These are phyloP conservation scores for Apoderus coryli DNA, from an alignment of 2,888 invertebrate species.

Conservation along the genomic window DNA sequence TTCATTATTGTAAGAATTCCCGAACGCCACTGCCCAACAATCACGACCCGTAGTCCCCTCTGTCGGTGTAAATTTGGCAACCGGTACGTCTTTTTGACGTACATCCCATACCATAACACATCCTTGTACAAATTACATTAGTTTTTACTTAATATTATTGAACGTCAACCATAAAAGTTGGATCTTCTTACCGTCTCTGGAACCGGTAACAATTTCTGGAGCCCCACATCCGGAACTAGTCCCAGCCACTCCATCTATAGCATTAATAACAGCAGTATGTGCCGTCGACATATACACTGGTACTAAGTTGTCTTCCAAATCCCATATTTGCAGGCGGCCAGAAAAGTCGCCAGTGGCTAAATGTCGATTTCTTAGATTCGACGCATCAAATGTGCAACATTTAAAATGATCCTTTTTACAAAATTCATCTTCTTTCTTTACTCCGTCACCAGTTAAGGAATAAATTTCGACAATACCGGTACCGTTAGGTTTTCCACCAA, in stretches of 20 bases:
- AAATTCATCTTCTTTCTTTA: slow-evolving; percentile 54
- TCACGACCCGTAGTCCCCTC: slow-evolving; percentile 60
- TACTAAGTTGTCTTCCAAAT: slow-evolving; percentile 55
- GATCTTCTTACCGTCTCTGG: slow-evolving; percentile 60
- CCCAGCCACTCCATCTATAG: slow-evolving; percentile 85
- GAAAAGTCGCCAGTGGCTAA: slow-evolving; percentile 86
- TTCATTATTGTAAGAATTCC: slow-evolving; percentile 74
- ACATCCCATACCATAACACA: slow-evolving; percentile 93
- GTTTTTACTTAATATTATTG: too few relatives aligned
- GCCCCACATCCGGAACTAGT: slow-evolving; percentile 71
- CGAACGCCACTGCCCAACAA: slow-evolving; percentile 90
- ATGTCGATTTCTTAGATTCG: slow-evolving; percentile 61
- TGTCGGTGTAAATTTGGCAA: slow-evolving; percentile 74
- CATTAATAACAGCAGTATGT: slow-evolving; percentile 77
- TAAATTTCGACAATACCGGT: slow-evolving; percentile 74
- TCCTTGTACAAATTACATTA: too few relatives aligned
- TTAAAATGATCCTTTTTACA: slow-evolving; percentile 77
- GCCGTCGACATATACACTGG: slow-evolving; percentile 67
- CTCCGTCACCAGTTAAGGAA: slow-evolving; percentile 59
- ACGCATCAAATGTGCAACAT: slow-evolving; percentile 88
- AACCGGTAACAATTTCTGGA: slow-evolving; percentile 89
- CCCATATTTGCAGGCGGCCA: slow-evolving; percentile 75
- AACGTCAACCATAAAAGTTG: slow-evolving; percentile 11
- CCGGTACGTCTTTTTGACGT: slow-evolving; percentile 75
- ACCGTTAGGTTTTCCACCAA: slow-evolving; percentile 76